Percentiles rank a stretch among this genome's conserved stretches.
Conservation (phyloP, 2,113 vertebrate species). For the Nothoprocta perdicaria region DNA sequence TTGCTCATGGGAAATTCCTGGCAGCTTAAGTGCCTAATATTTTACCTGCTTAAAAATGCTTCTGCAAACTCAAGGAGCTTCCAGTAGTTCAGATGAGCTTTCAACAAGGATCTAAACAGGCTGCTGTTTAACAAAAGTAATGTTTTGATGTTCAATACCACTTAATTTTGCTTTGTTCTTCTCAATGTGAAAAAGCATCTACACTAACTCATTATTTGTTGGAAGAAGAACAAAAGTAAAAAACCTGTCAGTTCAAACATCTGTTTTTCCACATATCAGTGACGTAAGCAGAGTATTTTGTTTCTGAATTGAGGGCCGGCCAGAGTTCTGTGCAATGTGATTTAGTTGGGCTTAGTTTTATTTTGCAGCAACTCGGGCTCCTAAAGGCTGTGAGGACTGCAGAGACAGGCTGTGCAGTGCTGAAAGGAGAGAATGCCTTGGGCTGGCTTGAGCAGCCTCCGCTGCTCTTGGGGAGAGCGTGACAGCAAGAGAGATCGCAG, state of each 20-base stretch:
- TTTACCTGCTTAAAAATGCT: slow-evolving; percentile 33
- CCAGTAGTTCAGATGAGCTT: not conserved
- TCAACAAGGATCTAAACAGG: not conserved
- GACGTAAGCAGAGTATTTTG: not conserved
- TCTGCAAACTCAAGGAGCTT: slow-evolving; percentile 26
- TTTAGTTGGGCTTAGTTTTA: not conserved
- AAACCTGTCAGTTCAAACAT: not conserved
- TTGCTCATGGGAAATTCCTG: slow-evolving; percentile 6
- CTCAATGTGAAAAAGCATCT: not conserved
- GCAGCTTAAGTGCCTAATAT: slow-evolving; percentile 12
- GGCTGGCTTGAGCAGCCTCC: not conserved
- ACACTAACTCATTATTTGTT: slow-evolving; percentile 7
- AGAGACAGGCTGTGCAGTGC: slow-evolving; percentile 23
- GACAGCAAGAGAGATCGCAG: not conserved
- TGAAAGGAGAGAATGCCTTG: not conserved
- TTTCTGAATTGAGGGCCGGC: not conserved
- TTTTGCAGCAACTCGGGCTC: slow-evolving; percentile 23
- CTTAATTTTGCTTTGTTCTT: slow-evolving; percentile 24
- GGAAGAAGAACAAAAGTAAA: not conserved
- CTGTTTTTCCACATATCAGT: not conserved
- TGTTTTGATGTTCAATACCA: not conserved
- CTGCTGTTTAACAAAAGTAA: slow-evolving; percentile 1
- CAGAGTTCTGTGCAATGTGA: not conserved
- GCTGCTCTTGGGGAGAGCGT: not conserved
- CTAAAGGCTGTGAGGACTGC: not conserved